A percentile compares a stretch with the other conserved stretches of the same genome.
Conservation (phyloP, 2,888 invertebrate species). For the Apamea crenata region DNA sequence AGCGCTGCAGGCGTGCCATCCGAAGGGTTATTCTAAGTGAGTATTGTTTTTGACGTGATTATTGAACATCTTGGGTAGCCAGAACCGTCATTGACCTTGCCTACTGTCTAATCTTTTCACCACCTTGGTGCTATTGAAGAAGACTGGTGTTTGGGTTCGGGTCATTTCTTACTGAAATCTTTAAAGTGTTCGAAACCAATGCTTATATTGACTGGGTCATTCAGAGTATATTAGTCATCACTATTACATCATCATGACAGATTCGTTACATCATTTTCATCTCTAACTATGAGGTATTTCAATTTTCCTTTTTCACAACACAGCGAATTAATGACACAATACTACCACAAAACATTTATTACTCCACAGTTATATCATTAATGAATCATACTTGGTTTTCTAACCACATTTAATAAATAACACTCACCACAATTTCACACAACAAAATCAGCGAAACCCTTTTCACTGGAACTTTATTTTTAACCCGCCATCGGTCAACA, state of each 20-base stretch:
- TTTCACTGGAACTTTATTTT: slow-evolving; percentile 54
- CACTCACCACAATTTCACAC: slow-evolving; percentile 36
- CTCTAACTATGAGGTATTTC: not conserved
- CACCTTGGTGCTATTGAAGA: not conserved
- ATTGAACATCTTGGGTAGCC: not conserved
- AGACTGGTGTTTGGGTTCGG: not conserved
- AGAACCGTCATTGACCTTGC: not conserved
- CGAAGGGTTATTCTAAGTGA: slow-evolving; percentile 97
- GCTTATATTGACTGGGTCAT: not conserved
- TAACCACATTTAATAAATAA: not conserved
- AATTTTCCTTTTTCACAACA: not conserved
- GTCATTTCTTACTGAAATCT: not conserved
- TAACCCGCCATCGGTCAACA: slow-evolving; percentile 68
- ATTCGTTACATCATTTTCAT: not conserved
- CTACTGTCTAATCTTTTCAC: not conserved
- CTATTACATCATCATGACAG: not conserved
- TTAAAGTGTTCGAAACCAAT: not conserved
- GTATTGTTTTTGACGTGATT: slow-evolving; percentile 64
- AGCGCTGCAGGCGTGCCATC: slow-evolving; percentile 97
- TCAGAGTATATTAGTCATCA: not conserved
- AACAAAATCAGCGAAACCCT: slow-evolving; percentile 56
- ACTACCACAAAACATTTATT: not conserved
- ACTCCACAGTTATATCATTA: not conserved
- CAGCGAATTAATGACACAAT: not conserved
- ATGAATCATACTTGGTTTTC: slow-evolving; percentile 1